A percentile compares a stretch with the other conserved stretches of the same genome.
phyloP scores from a whole-genome alignment of 2,113 vertebrate species.

The Apeltes quadracus region DNA sequence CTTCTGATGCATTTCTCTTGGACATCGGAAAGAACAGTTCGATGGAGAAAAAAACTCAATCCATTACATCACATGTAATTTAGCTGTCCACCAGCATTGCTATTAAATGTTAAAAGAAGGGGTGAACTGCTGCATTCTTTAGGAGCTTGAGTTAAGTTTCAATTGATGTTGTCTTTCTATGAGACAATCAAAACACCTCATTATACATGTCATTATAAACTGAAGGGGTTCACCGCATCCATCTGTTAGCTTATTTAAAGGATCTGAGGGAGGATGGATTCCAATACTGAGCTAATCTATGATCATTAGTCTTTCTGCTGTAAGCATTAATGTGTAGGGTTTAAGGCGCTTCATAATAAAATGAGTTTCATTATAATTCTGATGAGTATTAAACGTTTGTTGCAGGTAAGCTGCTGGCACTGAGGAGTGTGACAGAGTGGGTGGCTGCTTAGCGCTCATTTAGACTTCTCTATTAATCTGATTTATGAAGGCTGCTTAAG shows the following conservation, averaged over 20 bases:
- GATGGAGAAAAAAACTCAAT: too few relatives aligned
- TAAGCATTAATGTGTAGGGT: not conserved
- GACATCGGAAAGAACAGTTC: not conserved
- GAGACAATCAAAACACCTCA: not conserved
- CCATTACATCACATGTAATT: not conserved
- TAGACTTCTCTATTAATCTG: not conserved
- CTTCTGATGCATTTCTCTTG: not conserved
- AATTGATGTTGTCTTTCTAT: not conserved
- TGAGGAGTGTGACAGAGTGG: not conserved
- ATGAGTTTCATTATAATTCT: not conserved
- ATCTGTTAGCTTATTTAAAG: not conserved
- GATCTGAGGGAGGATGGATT: not conserved
- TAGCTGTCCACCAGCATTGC: not conserved
- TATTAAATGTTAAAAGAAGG: not conserved
- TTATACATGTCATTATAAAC: not conserved
- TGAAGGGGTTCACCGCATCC: not conserved
- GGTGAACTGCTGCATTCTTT: not conserved
- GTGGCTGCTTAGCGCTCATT: conserved; percentile 19
- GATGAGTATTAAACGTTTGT: conserved; percentile 20
- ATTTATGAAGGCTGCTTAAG: conserved; percentile 26
- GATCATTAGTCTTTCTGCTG: not conserved
- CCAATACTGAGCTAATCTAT: not conserved
- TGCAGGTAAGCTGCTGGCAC: conserved; percentile 19
- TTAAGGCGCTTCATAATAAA: not conserved
- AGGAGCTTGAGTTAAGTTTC: not conserved